phyloP scores from a whole-genome alignment of 2,888 invertebrate genomes.

The Ophion costatus region DNA sequence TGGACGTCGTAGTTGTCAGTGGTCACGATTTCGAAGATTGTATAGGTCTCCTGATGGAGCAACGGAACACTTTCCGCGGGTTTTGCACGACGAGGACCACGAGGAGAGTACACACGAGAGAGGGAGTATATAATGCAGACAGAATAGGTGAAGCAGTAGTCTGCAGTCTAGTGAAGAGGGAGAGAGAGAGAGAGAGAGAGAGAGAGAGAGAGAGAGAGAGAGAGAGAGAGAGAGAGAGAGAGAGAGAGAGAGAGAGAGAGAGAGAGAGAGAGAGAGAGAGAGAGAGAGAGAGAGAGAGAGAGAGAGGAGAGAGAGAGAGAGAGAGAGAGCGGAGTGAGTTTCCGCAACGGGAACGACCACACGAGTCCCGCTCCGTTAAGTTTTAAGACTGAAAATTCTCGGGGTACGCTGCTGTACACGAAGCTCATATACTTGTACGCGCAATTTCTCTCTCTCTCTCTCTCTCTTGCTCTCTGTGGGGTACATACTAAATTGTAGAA shows the following conservation, averaged over 20 bases:
- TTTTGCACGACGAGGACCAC: too few species aligned
- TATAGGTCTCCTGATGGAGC: too few species aligned
- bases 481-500: conserved; percentile 43
- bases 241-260: conserved; percentile 21
- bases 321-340: conserved; percentile 50
- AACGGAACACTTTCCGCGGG: too few species aligned
- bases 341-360: conserved; percentile 57
- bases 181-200: conserved; percentile 21
- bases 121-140: conserved; percentile 9
- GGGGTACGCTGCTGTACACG: conserved; percentile 39
- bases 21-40: too few species aligned
- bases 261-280: conserved; percentile 16
- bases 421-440: conserved; percentile 2
- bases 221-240: conserved; percentile 20
- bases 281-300: conserved; percentile 20
- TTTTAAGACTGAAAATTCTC: conserved; percentile 64
- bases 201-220: conserved; percentile 16
- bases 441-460: background rate
- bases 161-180: background rate
- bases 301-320: too few species aligned
- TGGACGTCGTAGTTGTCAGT: too few species aligned
- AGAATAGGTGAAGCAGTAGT: conserved; percentile 1
- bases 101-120: too few species aligned
- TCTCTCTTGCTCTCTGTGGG: background rate
- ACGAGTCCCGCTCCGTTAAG: conserved; percentile 63